These are phyloP conservation scores for Archaeoteleia sp. DNA, from an alignment of 2,888 invertebrate species.

Conservation along the genomic window DNA sequence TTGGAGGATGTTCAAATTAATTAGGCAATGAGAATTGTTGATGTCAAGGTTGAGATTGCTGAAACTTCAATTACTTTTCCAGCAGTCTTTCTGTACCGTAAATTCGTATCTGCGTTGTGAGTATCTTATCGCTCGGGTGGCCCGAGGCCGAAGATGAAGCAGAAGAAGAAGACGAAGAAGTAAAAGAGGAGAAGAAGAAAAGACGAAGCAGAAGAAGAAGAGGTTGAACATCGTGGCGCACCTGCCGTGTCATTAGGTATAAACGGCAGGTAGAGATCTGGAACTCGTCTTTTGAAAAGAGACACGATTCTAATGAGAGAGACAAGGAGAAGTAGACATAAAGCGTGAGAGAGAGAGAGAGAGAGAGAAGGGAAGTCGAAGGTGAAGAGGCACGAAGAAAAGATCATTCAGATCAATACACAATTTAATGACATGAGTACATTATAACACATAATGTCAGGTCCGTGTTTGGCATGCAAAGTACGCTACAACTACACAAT, in stretches of 20 bases:
- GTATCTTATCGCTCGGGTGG: constrained; percentile 53
- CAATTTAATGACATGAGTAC: constrained; percentile 47
- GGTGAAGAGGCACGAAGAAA: constrained; percentile 43
- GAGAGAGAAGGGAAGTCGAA: constrained; percentile 40
- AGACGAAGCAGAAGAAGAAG: constrained; percentile 29
- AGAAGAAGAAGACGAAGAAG: constrained; percentile 12
- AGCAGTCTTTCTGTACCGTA: constrained; percentile 44
- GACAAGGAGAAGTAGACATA: constrained; percentile 35
- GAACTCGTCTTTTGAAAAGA: constrained; percentile 53
- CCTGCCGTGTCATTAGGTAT: constrained; percentile 74
- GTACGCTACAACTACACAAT: constrained; percentile 40
- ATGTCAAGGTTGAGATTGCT: constrained; percentile 44
- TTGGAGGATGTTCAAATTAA: constrained; percentile 42
- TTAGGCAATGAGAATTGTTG: constrained; percentile 38
- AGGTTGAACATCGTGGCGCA: constrained; percentile 61
- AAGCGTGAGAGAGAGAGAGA: neutral
- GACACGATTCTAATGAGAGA: constrained; percentile 49
- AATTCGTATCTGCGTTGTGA: constrained; percentile 44
- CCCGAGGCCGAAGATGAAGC: constrained; percentile 46
- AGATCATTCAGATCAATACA: constrained; percentile 45
- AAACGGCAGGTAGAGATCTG: constrained; percentile 69
- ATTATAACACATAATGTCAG: constrained; percentile 50
- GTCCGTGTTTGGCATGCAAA: constrained; percentile 43
- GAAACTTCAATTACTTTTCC: constrained; percentile 50
- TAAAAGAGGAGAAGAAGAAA: constrained; percentile 33